Base-by-base conservation (phyloP, 2,888 invertebrate species). In the Drosophila vallismaia region DNA sequence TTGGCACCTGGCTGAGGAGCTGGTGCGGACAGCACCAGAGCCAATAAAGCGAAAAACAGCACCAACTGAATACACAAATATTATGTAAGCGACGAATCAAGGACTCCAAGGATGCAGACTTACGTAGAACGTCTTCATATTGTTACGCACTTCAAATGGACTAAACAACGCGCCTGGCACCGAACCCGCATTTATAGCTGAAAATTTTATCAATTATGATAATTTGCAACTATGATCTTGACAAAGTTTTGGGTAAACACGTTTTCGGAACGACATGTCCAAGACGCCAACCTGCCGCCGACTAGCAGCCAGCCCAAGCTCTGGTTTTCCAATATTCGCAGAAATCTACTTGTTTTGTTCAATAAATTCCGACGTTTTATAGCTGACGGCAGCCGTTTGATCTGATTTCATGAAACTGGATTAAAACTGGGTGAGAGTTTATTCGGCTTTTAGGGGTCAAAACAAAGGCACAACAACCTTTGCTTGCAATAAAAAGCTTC, bases 151-250 rank as follows among this genome's bases (percentile, higher is more conserved):
- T 57, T 26, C 4, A 49, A 42, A 26, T 19, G 19, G 50, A 87
- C 87, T 83, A 74, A 83, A 69, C 36, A 49, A 42, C 64, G 72
- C 38, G 63, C 50, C 28, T 14, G 54, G 12, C 24, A 46, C 26
- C 2, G 3, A 45, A 26, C 3, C 2, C 4, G 48, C 64, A 87
- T 83, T 75, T 86, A 83, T 84, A 86, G 60, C 33, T 38, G 29
- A 52, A 66, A 69, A 59, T 70, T 53, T 26, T 14, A 14, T 77
- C 64, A 67, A 19, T 56, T 50, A 56, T 68, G 71, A 56, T 78
- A 86, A 84, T 84, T 83, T 76, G 87, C 87, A 75, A 76, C 71
- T 71, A 68, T 84, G 76, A 83, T 76, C 87, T 83, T 80, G 87
- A 84, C n/a, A 75, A 70, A 77, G 80, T 71, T 73, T 59, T 58